Percentiles rank a stretch among this genome's conserved stretches.
Conservation (phyloP, 2,888 invertebrate species). For the Anodontia alba region DNA sequence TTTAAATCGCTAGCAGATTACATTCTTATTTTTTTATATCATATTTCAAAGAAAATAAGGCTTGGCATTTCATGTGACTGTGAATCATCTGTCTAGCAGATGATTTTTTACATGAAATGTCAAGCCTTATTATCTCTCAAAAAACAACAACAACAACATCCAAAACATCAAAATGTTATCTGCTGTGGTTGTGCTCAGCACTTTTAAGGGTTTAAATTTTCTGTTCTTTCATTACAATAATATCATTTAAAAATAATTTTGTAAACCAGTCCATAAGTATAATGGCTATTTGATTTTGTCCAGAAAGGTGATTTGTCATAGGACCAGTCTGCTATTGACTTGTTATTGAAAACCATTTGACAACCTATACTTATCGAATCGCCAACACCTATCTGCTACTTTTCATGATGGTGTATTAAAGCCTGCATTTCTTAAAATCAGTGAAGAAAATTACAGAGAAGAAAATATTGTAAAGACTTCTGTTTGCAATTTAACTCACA, state of each 20-base stretch:
- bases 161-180: no score
- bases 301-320: not conserved
- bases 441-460: slow-evolving; percentile 5
- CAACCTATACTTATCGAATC: slow-evolving; percentile 10
- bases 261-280: not conserved
- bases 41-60: no score
- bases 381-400: slow-evolving; percentile 9
- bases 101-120: no score
- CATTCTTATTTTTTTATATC: no score
- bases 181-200: no score
- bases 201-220: not conserved
- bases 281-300: not conserved
- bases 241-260: slow-evolving; percentile 10
- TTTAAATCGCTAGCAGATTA: no score
- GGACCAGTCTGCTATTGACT: not conserved
- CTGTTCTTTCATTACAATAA: not conserved
- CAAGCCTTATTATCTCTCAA: no score
- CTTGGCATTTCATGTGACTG: no score
- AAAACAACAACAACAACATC: no score
- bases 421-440: not conserved
- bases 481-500: not conserved
- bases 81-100: no score
- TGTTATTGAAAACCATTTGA: not conserved
- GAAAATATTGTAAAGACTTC: not conserved
- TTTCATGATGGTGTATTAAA: not conserved